Evolutionary conservation across 2,888 invertebrate species (phyloP).

Genomic region (Deilephila elpenor): DNA sequence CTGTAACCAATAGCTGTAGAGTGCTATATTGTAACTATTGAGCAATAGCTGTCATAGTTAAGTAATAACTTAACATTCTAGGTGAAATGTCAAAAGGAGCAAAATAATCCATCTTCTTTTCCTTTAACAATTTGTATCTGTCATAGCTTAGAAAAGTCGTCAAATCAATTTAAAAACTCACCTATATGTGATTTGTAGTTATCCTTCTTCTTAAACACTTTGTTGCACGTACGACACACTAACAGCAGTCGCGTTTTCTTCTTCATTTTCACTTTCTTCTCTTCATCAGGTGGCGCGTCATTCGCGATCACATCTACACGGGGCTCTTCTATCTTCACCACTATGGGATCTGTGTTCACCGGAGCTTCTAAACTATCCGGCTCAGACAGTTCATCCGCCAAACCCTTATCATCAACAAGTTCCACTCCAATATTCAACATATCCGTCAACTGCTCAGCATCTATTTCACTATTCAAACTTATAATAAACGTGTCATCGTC

Average conservation of each 20-base stretch:
- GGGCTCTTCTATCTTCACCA: conserved; percentile 46
- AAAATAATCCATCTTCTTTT: too few relatives aligned
- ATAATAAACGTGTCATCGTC: conserved; percentile 80
- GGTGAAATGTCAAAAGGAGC: too few relatives aligned
- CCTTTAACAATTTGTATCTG: too few relatives aligned
- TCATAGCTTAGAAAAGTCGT: background rate
- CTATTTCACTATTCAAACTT: conserved; percentile 76
- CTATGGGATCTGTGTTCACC: conserved; percentile 44
- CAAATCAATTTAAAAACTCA: conserved; percentile 46
- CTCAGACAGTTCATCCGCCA: conserved; percentile 35
- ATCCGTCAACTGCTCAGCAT: conserved; percentile 74
- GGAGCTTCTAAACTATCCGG: conserved; percentile 21
- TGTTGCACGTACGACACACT: conserved; percentile 69
- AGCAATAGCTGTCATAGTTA: too few relatives aligned
- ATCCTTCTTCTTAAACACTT: conserved; percentile 71
- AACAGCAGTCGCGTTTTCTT: conserved; percentile 57
- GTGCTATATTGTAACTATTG: too few relatives aligned
- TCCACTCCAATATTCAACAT: conserved; percentile 76
- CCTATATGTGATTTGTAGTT: conserved; percentile 77
- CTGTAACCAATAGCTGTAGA: too few relatives aligned
- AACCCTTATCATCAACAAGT: conserved; percentile 39
- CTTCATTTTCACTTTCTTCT: conserved; percentile 43
- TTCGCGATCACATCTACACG: conserved; percentile 32
- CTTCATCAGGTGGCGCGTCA: conserved; percentile 31
- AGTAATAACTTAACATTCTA: too few relatives aligned